Evolutionary conservation across 2,113 vertebrate genomes (phyloP).

Genomic region (Verasper variegatus): DNA sequence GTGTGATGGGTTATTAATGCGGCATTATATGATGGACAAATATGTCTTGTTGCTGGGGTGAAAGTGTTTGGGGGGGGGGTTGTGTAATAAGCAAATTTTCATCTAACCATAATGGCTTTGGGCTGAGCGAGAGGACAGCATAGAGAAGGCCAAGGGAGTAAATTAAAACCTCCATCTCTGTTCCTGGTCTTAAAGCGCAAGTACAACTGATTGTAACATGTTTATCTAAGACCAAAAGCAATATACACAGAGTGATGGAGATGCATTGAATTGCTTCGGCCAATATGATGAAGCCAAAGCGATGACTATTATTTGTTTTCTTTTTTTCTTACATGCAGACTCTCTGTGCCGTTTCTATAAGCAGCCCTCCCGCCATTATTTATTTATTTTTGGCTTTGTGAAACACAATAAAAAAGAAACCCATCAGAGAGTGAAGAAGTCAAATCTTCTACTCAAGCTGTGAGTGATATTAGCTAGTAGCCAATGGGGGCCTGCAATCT

Average conservation of each 20-base stretch:
- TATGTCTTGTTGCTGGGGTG: slow-evolving; percentile 51
- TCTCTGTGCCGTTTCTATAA: not conserved
- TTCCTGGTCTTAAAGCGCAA: not conserved
- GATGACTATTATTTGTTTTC: not conserved
- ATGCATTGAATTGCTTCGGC: not conserved
- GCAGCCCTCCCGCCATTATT: not conserved
- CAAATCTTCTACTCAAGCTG: slow-evolving; percentile 43
- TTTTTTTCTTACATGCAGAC: not conserved
- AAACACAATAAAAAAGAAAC: not conserved
- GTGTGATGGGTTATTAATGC: slow-evolving; percentile 66
- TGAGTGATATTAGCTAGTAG: slow-evolving; percentile 56
- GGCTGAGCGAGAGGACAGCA: not conserved
- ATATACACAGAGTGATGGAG: slow-evolving; percentile 26
- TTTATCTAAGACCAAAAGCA: slow-evolving; percentile 29
- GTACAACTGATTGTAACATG: slow-evolving; percentile 27
- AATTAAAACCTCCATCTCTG: slow-evolving; percentile 24
- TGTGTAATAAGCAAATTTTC: slow-evolving; percentile 64
- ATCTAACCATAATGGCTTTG: slow-evolving; percentile 63
- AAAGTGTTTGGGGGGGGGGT: slow-evolving; percentile 28
- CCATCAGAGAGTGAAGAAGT: slow-evolving; percentile 11
- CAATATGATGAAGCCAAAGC: not conserved
- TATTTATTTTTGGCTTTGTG: slow-evolving; percentile 20
- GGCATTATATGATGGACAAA: slow-evolving; percentile 68
- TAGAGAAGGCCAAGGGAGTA: slow-evolving; percentile 11
- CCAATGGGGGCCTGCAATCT: slow-evolving; percentile 52